Conservation (phyloP, 2,113 vertebrate species). For the Columba janthina region DNA sequence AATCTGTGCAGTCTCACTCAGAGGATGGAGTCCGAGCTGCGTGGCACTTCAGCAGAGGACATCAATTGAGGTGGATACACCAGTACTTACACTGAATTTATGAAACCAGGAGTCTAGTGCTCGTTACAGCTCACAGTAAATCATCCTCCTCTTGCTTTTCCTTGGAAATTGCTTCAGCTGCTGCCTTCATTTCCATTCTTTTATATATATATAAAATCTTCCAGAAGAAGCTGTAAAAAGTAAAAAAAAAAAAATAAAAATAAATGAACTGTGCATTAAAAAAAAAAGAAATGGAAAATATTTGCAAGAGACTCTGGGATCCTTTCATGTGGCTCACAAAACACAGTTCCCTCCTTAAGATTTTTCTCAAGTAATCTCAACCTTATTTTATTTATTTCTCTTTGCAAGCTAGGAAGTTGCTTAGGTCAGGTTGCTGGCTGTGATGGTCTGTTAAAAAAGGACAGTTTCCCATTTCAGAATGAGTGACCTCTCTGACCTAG, state of each 20-base stretch:
- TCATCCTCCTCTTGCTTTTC: neutral
- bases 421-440: neutral
- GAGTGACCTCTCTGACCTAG: neutral
- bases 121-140: slow-evolving; percentile 9
- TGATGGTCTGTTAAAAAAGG: neutral
- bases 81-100: slow-evolving; percentile 3
- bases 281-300: neutral
- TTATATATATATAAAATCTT: neutral
- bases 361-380: neutral
- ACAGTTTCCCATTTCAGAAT: neutral
- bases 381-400: neutral
- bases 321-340: neutral
- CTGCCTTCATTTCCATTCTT: neutral
- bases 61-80: neutral
- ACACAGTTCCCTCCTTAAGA: rapidly evolving
- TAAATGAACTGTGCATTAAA: rapidly evolving
- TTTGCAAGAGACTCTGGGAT: neutral
- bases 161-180: slow-evolving; percentile 10
- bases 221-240: neutral
- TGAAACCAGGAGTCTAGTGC: slow-evolving; percentile 16
- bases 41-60: neutral
- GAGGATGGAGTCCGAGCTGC: neutral
- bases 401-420: neutral
- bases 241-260: neutral
- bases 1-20: neutral